These are phyloP conservation scores for Pyrgus malvae DNA, from an alignment of 2,888 invertebrate species.

Conservation along the genomic window DNA sequence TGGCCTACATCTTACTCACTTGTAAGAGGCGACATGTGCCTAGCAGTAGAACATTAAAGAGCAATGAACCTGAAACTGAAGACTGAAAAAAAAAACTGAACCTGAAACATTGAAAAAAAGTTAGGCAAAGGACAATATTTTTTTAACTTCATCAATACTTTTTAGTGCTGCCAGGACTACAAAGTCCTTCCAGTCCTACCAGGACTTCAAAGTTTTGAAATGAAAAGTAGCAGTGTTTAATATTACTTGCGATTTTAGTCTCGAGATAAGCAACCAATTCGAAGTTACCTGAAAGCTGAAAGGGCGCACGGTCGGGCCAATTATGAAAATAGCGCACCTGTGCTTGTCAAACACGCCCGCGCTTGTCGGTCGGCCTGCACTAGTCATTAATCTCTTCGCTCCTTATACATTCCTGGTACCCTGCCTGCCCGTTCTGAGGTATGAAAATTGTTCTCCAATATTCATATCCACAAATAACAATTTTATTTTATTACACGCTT, in stretches of 20 bases:
- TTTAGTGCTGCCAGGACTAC: too few species aligned
- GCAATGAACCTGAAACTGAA: too few species aligned
- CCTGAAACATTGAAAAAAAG: too few species aligned
- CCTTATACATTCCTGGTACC: conserved; percentile 73
- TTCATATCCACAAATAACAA: conserved; percentile 12
- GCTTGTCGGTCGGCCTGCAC: conserved; percentile 64
- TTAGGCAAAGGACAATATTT: too few species aligned
- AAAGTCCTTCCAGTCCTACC: too few species aligned
- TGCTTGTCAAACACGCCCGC: conserved; percentile 78
- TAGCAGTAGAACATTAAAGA: too few species aligned
- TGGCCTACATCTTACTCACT: too few species aligned
- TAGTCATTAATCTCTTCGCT: conserved; percentile 74
- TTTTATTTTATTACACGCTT: neutral
- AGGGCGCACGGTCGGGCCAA: conserved; percentile 76
- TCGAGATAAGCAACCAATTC: conserved; percentile 23
- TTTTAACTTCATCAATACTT: too few species aligned
- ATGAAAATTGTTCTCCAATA: conserved; percentile 47
- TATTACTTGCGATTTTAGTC: conserved; percentile 2
- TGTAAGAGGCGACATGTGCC: too few species aligned
- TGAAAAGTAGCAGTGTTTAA: neutral
- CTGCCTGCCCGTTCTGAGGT: conserved; percentile 46
- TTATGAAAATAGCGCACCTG: conserved; percentile 82
- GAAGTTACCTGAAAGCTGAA: conserved; percentile 62
- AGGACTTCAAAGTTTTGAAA: neutral
- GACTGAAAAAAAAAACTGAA: too few species aligned